phyloP scores from a whole-genome alignment of 2,888 invertebrate species.

The Eilema caniola region DNA sequence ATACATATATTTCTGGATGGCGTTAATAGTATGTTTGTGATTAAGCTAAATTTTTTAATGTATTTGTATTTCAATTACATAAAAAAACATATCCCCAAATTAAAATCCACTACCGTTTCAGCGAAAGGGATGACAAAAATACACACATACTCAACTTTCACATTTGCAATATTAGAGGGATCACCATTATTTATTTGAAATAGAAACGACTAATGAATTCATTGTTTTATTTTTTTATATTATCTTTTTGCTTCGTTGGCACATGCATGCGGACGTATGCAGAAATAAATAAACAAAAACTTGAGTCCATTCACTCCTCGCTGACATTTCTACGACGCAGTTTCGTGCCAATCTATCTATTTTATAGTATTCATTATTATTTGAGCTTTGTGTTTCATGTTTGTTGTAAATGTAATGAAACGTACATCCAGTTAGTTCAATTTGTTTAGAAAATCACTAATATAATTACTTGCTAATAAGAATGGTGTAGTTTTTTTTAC shows the following conservation, averaged over 20 bases:
- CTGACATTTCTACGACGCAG: constrained; percentile 80
- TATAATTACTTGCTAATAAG: too few species aligned
- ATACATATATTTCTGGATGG: too few species aligned
- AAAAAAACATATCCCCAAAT: too few species aligned
- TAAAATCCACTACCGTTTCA: neutral
- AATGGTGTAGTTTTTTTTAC: too few species aligned
- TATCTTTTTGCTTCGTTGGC: constrained; percentile 76
- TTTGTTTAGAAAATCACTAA: too few species aligned
- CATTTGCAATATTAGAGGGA: constrained; percentile 30
- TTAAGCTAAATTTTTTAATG: too few species aligned
- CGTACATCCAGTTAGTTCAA: neutral
- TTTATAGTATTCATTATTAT: constrained; percentile 65
- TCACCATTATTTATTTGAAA: constrained; percentile 53
- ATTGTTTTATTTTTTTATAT: constrained; percentile 74
- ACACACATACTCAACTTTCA: neutral
- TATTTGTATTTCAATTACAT: too few species aligned
- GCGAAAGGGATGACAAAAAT: neutral
- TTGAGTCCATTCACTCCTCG: constrained; percentile 82
- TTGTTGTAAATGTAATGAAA: constrained; percentile 40
- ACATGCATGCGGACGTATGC: constrained; percentile 80
- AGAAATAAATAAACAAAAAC: constrained; percentile 80
- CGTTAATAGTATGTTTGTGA: too few species aligned
- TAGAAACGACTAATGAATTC: constrained; percentile 67
- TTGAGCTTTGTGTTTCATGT: constrained; percentile 55
- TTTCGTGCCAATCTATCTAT: constrained; percentile 75